Base-by-base conservation (phyloP, 2,888 invertebrate genomes). In the Volucella bombylans region DNA sequence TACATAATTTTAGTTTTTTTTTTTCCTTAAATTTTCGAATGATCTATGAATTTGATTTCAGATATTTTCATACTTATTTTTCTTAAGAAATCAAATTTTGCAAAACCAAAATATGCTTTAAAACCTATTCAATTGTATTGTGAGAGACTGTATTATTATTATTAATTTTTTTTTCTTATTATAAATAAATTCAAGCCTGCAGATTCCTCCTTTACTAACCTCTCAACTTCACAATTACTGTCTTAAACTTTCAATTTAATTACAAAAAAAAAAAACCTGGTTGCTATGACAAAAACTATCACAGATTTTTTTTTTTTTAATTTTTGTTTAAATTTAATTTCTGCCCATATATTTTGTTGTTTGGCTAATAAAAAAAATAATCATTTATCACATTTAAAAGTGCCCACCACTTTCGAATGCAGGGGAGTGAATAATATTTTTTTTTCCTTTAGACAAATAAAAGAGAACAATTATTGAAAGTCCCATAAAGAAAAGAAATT, bases 21-120 rank as follows among this genome's bases (percentile, higher is more conserved):
- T 31, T 31, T 31, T 31, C 6, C 31, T 31, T 6, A 31, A 31
- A 74, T 73, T 82, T 82, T 72, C 64, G 82, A 78, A 82, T 82
- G 82, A 78, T 50, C 67, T 82, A 72, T 78, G 23, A 18, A 81
- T 62, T 81, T 78, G 38, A 78, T 82, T 82, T 82, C 72, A 82
- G 31, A 31, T 61, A 55, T 43, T 74, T 80, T 50, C 8, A 50
- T 64, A 23, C 12, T 39, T 77, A 72, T 78, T 57, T 64, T 64
- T 73, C 41, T 78, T 64, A 72, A 45, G 54, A 15, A 67, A 62
- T 76, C 49, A 68, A 73, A 65, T 59, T 61, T 69, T 79, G 82
- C 79, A 50, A 82, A 55, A 64, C 49, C 57, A 67, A 47, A 55
- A 62, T 50, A 57, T 62, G 79, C 65, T 79, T 72, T 61, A 23